A percentile compares a stretch with the other conserved stretches of the same genome.
phyloP scores from a whole-genome alignment of 2,113 vertebrate genomes.

The Falcunculus frontatus region DNA sequence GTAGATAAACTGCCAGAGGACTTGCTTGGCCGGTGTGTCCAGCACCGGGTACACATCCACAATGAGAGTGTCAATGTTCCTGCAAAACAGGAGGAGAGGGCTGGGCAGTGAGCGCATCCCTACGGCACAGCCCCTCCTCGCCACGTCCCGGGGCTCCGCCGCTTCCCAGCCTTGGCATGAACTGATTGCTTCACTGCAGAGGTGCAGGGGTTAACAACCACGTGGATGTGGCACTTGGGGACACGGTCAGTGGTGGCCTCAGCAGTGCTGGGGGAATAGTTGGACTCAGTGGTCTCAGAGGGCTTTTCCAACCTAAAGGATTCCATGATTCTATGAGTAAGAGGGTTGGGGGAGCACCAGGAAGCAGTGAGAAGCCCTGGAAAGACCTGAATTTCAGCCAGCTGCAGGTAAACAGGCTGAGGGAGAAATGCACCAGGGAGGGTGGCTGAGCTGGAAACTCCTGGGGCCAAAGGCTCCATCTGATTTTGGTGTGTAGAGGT shows the following conservation, averaged over 20 bases:
- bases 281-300: neutral
- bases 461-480: neutral
- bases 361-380: neutral
- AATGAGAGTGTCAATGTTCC: constrained; percentile 95
- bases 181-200: rapidly evolving
- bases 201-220: neutral
- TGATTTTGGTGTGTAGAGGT: neutral
- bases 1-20: constrained; percentile 98
- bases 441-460: neutral
- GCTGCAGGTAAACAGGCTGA: neutral
- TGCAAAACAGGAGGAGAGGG: constrained; percentile 39
- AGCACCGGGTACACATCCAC: constrained; percentile 93
- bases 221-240: neutral
- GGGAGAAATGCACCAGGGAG: rapidly evolving
- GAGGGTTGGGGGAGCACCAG: too few relatives aligned
- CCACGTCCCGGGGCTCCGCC: rapidly evolving
- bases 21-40: constrained; percentile 96
- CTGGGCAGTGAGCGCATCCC: neutral
- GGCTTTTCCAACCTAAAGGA: neutral
- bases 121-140: rapidly evolving
- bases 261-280: neutral
- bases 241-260: neutral
- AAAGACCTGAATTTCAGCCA: neutral
- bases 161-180: neutral
- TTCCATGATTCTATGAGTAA: neutral